phyloP scores from a whole-genome alignment of 2,888 invertebrate species.

The Molanna angustata region DNA sequence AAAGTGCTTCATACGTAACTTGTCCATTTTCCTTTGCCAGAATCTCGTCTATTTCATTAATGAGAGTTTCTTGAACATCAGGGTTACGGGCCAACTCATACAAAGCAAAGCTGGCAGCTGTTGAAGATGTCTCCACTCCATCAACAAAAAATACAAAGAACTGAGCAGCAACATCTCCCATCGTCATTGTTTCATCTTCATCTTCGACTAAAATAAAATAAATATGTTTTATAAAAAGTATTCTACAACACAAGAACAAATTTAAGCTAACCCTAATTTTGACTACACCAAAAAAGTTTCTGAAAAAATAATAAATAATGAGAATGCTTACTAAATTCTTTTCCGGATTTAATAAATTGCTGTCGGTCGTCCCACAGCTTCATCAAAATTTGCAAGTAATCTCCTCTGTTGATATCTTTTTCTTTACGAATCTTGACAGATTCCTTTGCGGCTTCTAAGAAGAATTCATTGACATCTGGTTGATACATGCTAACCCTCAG shows the following conservation, averaged over 20 bases:
- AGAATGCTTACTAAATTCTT: constrained; percentile 20
- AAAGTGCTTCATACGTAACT: constrained; percentile 40
- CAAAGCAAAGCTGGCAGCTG: constrained; percentile 41
- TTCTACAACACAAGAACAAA: not conserved
- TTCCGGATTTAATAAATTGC: constrained; percentile 17
- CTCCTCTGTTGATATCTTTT: constrained; percentile 21
- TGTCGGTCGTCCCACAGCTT: constrained; percentile 28
- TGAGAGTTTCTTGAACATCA: constrained; percentile 40
- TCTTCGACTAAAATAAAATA: constrained; percentile 21
- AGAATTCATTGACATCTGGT: constrained; percentile 29
- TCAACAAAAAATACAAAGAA: constrained; percentile 44
- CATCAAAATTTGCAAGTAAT: constrained; percentile 28
- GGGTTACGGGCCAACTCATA: constrained; percentile 43
- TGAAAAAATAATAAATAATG: too few relatives aligned
- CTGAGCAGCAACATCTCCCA: constrained; percentile 40
- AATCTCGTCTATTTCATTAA: constrained; percentile 40
- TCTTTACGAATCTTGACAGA: constrained; percentile 22
- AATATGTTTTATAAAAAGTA: not conserved
- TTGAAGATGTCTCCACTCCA: constrained; percentile 46
- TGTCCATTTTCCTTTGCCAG: constrained; percentile 37
- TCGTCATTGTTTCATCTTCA: constrained; percentile 29
- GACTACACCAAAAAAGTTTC: too few relatives aligned
- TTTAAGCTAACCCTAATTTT: not conserved
- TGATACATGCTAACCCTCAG: constrained; percentile 30
- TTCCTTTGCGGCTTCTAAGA: constrained; percentile 23